phyloP scores from a whole-genome alignment of 2,113 vertebrate species.

The Heterochromis multidens region DNA sequence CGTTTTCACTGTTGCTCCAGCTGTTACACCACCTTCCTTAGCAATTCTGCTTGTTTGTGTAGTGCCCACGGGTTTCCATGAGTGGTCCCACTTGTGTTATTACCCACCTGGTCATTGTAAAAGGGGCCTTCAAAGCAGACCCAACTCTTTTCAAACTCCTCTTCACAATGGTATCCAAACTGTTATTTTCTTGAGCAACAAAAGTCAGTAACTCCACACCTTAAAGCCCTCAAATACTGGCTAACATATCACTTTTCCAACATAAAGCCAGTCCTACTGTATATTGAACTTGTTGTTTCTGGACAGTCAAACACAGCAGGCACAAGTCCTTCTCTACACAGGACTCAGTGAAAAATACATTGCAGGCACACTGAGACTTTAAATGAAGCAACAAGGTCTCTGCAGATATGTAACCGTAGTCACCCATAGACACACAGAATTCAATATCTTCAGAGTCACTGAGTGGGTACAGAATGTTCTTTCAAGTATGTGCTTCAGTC shows the following conservation, averaged over 20 bases:
- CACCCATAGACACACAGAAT: background rate
- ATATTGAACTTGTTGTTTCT: background rate
- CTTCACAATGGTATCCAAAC: background rate
- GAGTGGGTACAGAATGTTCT: constrained; percentile 23
- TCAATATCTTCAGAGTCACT: constrained; percentile 2
- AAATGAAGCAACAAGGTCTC: background rate
- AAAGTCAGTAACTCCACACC: too few relatives aligned
- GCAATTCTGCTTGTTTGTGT: background rate
- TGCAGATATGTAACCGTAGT: background rate
- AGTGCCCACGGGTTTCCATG: background rate
- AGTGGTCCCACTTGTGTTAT: background rate
- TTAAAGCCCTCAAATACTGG: background rate
- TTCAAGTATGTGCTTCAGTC: constrained; percentile 3
- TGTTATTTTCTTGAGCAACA: background rate
- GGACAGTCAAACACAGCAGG: background rate
- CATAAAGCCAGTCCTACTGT: background rate
- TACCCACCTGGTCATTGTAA: background rate
- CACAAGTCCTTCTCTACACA: background rate
- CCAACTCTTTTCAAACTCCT: background rate
- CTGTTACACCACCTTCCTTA: background rate
- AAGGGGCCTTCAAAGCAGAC: background rate
- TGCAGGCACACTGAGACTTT: background rate
- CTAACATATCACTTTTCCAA: background rate
- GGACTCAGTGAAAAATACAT: background rate
- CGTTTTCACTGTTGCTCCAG: background rate